Percentiles rank a stretch among this genome's conserved stretches.
Evolutionary conservation across 2,888 invertebrate species (phyloP).

Genomic region (Cyclophora punctaria): DNA sequence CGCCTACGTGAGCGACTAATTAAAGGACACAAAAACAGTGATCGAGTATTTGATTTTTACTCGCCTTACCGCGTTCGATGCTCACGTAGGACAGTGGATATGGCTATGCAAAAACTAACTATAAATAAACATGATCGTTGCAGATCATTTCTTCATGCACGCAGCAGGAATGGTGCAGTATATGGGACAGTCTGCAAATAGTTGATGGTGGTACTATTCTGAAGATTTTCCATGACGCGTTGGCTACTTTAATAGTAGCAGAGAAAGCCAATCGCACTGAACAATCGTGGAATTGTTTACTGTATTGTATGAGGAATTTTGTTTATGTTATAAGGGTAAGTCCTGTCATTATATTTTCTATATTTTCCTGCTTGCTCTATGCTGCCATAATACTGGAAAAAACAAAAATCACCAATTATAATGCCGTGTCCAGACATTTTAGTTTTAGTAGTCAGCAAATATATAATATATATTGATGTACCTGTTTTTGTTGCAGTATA

Average conservation of each 20-base stretch:
- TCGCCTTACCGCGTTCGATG: not conserved
- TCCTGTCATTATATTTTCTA: not conserved
- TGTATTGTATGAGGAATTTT: slow-evolving; percentile 49
- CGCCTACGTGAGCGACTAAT: too few species aligned
- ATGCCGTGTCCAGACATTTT: too few species aligned
- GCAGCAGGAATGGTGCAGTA: slow-evolving; percentile 47
- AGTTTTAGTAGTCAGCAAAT: too few species aligned
- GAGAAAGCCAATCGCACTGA: slow-evolving; percentile 36
- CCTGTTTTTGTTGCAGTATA: slow-evolving; percentile 44
- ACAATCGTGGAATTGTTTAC: slow-evolving; percentile 40
- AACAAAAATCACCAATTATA: too few species aligned
- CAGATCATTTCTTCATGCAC: slow-evolving; percentile 48
- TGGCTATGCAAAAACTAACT: too few species aligned
- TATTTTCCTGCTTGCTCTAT: too few species aligned
- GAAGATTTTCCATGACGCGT: slow-evolving; percentile 35
- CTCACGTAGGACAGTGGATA: too few species aligned
- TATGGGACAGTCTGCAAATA: slow-evolving; percentile 44
- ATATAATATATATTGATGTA: slow-evolving; percentile 1
- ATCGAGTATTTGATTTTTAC: not conserved
- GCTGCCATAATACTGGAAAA: too few species aligned
- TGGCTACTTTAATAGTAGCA: slow-evolving; percentile 32
- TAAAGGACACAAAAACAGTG: too few species aligned
- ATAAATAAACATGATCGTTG: slow-evolving; percentile 7
- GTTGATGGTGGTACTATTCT: slow-evolving; percentile 29
- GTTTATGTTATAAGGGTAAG: slow-evolving; percentile 47